Conservation (phyloP, 2,888 invertebrate species). For the Diachrysia chrysitis region DNA sequence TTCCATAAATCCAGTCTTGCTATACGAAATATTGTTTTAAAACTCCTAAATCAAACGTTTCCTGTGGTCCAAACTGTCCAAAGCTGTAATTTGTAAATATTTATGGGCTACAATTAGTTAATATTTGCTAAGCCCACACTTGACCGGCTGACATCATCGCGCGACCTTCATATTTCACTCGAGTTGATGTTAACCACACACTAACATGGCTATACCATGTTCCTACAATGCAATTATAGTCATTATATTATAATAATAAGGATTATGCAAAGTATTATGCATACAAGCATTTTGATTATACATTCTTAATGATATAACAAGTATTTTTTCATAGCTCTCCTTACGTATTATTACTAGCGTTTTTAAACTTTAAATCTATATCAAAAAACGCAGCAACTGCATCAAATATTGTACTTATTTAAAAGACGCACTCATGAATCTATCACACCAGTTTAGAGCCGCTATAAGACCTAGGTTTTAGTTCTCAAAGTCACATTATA, state of each 20-base stretch:
- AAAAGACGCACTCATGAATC: not conserved
- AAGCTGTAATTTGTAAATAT: slow-evolving; percentile 40
- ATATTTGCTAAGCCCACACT: slow-evolving; percentile 59
- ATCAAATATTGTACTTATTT: no score
- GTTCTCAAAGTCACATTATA: slow-evolving; percentile 12
- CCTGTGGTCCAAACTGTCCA: slow-evolving; percentile 31
- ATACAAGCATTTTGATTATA: not conserved
- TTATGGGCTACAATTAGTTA: slow-evolving; percentile 29
- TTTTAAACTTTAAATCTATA: no score
- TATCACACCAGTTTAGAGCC: not conserved
- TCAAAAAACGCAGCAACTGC: no score
- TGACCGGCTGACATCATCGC: slow-evolving; percentile 58
- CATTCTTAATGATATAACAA: not conserved
- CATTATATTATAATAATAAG: slow-evolving; percentile 19
- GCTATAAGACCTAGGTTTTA: not conserved
- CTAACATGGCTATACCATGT: slow-evolving; percentile 45
- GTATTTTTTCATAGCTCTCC: not conserved
- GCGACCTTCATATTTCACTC: slow-evolving; percentile 55
- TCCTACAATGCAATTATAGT: slow-evolving; percentile 43
- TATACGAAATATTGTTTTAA: slow-evolving; percentile 10
- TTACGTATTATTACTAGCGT: no score
- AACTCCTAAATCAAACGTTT: slow-evolving; percentile 29
- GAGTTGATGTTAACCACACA: slow-evolving; percentile 46
- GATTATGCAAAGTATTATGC: not conserved
- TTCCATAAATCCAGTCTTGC: not conserved